Percentiles rank a stretch among this genome's conserved stretches.
Conservation (phyloP, 2,113 vertebrate genomes). For the Gadus chalcogrammus region DNA sequence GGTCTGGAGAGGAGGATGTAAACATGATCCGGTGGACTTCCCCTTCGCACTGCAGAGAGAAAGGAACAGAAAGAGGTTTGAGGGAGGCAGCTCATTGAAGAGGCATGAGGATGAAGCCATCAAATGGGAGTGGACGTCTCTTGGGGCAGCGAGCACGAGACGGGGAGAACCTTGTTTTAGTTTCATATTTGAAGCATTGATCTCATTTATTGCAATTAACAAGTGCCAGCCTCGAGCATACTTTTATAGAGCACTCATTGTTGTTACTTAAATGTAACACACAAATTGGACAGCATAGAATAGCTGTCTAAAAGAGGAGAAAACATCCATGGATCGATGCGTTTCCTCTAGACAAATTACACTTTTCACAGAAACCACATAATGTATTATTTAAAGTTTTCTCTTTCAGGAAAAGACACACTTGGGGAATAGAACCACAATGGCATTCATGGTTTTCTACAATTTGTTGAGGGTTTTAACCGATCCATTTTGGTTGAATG, state of each 20-base stretch:
- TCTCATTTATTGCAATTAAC: background rate
- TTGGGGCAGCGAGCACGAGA: background rate
- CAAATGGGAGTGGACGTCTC: constrained; percentile 2
- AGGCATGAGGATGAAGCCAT: background rate
- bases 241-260: too few species aligned
- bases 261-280: too few species aligned
- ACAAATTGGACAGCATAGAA: too few species aligned
- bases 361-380: too few species aligned
- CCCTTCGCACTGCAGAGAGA: constrained; percentile 61
- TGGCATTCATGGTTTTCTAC: too few species aligned
- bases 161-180: background rate
- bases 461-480: too few species aligned
- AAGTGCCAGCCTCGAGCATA: background rate
- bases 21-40: constrained; percentile 65
- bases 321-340: too few species aligned
- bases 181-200: background rate
- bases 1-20: constrained; percentile 70
- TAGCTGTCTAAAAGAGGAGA: background rate
- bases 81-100: background rate
- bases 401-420: too few species aligned
- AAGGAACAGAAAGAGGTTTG: constrained; percentile 25
- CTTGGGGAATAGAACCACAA: too few species aligned
- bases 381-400: too few species aligned
- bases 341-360: too few species aligned
- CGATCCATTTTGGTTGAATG: too few species aligned